Evolutionary conservation across 2,888 invertebrate species (phyloP).

Genomic region (Melipona beecheii): DNA sequence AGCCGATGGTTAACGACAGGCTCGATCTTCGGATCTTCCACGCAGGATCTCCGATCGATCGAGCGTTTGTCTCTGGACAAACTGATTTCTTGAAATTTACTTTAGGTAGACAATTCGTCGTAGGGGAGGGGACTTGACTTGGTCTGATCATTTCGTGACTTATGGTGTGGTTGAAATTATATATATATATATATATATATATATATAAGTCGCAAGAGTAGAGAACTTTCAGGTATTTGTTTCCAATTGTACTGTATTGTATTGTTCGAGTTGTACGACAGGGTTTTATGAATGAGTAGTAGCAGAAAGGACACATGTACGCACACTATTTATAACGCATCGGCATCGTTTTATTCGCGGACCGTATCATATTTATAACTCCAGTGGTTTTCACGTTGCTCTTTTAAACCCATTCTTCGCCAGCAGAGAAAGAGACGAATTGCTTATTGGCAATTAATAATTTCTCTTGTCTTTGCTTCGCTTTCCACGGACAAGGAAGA

Average conservation of each 20-base stretch:
- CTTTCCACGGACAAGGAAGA: neutral
- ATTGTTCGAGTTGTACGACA: neutral
- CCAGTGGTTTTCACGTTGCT: neutral
- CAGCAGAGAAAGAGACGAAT: too few species aligned
- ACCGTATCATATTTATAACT: neutral
- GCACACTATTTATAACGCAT: neutral
- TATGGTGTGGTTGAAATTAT: neutral
- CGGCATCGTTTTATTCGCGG: neutral
- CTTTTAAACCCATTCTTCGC: neutral
- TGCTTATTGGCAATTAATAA: neutral
- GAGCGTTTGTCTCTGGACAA: neutral
- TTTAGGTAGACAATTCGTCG: too few species aligned
- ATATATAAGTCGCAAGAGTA: neutral
- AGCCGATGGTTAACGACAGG: constrained; percentile 72
- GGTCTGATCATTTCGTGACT: neutral
- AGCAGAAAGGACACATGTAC: neutral
- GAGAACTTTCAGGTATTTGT: neutral
- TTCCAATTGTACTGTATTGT: neutral
- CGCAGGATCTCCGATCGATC: constrained; percentile 7
- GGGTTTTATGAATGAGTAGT: constrained; percentile 3
- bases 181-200: too few species aligned
- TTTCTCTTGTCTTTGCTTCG: neutral
- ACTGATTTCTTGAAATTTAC: neutral
- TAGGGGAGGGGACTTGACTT: neutral
- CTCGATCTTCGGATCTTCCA: constrained; percentile 26